A percentile compares a stretch with the other conserved stretches of the same genome.
phyloP scores from a whole-genome alignment of 2,113 vertebrate species.

The Promerops cafer region DNA sequence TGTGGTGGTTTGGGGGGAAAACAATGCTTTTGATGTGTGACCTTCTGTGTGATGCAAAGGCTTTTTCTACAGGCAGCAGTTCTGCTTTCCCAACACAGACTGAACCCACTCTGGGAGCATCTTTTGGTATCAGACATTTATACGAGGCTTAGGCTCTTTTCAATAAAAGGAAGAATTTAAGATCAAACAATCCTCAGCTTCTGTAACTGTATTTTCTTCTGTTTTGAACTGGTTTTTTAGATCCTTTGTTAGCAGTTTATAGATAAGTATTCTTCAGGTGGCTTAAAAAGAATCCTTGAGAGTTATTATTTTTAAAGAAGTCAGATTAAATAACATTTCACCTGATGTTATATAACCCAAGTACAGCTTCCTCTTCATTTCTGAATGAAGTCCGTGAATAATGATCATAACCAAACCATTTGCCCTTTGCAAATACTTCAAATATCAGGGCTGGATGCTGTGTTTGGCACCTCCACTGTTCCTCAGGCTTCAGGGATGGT shows the following conservation, averaged over 20 bases:
- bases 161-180: not conserved
- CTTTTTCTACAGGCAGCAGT: not conserved
- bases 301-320: not conserved
- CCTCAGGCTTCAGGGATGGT: not conserved
- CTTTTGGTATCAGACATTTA: not conserved
- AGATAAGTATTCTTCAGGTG: not conserved
- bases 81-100: not conserved
- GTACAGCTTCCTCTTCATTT: not conserved
- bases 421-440: not conserved
- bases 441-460: not conserved
- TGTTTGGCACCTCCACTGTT: not conserved
- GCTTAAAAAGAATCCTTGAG: not conserved
- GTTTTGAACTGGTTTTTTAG: not conserved
- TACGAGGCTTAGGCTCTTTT: not conserved
- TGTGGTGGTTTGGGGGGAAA: not conserved
- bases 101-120: not conserved
- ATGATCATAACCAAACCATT: not conserved
- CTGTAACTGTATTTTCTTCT: not conserved
- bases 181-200: not conserved
- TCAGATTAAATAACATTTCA: not conserved
- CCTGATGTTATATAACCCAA: not conserved
- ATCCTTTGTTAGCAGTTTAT: not conserved
- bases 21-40: fast-evolving
- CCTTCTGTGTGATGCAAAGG: not conserved
- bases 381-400: not conserved